A percentile compares a stretch with the other conserved stretches of the same genome.
These are phyloP conservation scores for Cerastoderma edule DNA, from an alignment of 2,888 invertebrate species.

Conservation along the genomic window DNA sequence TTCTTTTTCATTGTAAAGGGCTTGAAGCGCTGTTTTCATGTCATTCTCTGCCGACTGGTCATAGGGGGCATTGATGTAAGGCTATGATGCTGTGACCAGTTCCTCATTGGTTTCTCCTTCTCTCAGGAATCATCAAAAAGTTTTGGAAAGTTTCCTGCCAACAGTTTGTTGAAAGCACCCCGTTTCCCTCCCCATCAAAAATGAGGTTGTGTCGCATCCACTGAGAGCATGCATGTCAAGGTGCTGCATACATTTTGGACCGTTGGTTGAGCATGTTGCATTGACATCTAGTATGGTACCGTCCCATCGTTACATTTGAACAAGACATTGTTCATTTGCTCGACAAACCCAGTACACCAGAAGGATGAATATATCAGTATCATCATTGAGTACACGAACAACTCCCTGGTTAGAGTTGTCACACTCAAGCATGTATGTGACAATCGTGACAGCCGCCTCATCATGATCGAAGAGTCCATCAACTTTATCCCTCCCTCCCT, in stretches of 20 bases:
- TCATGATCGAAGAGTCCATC: background rate
- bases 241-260: slow-evolving; percentile 27
- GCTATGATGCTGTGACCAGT: background rate
- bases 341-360: slow-evolving; percentile 21
- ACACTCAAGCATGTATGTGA: background rate
- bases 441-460: background rate
- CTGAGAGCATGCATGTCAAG: slow-evolving; percentile 33
- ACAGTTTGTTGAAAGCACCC: background rate
- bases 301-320: slow-evolving; percentile 22
- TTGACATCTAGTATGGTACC: background rate
- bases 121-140: background rate
- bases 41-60: background rate
- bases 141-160: background rate
- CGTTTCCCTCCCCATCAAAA: slow-evolving; percentile 12
- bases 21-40: slow-evolving; percentile 35
- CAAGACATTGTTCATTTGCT: slow-evolving; percentile 10
- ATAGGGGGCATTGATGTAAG: background rate
- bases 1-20: slow-evolving; percentile 9
- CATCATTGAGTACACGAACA: slow-evolving; percentile 22
- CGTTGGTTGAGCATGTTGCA: slow-evolving; percentile 20
- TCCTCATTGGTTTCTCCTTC: background rate
- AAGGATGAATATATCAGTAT: slow-evolving; percentile 27
- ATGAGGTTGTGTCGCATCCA: slow-evolving; percentile 28
- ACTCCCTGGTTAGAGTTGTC: slow-evolving; percentile 15
- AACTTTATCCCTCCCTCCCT: too few species aligned